Evolutionary conservation across 1,140 invertebrate genomes (phyloP).

Genomic region (Oppia nitens): DNA sequence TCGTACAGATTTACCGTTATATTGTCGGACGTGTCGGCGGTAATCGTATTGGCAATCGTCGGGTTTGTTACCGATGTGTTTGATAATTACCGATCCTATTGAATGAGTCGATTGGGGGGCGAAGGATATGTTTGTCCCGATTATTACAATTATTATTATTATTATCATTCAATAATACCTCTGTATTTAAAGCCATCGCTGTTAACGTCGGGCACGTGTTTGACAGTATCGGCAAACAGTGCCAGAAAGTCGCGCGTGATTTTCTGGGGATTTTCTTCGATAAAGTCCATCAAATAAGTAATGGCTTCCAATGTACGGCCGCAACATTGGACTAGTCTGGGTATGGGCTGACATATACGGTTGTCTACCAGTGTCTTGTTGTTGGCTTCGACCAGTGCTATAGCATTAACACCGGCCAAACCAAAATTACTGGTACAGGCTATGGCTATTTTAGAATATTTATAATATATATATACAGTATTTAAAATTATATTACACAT

Average conservation of each 20-base stretch:
- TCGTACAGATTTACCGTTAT: no score
- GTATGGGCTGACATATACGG: conserved; percentile 16
- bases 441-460: conserved; percentile 30
- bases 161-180: no score
- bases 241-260: conserved; percentile 15
- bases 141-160: no score
- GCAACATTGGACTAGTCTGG: conserved; percentile 2
- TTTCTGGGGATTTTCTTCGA: conserved; percentile 37
- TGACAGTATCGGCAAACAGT: conserved; percentile 5
- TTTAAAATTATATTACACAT: no score
- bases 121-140: no score
- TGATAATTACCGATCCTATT: no score
- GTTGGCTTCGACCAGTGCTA: conserved; percentile 51
- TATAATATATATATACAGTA: no score
- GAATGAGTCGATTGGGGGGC: no score
- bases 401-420: conserved; percentile 13
- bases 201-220: conserved; percentile 1
- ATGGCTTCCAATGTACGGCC: conserved; percentile 22
- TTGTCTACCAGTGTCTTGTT: conserved; percentile 25
- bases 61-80: no score
- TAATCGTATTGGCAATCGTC: neutral
- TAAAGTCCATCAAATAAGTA: conserved; percentile 32
- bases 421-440: conserved; percentile 45
- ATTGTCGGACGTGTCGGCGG: conserved; percentile 20
- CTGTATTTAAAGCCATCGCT: conserved; percentile 12